Percentiles rank a stretch among this genome's conserved stretches.
Conservation (phyloP, 1,140 invertebrate genomes). For the Nephila pilipes region DNA sequence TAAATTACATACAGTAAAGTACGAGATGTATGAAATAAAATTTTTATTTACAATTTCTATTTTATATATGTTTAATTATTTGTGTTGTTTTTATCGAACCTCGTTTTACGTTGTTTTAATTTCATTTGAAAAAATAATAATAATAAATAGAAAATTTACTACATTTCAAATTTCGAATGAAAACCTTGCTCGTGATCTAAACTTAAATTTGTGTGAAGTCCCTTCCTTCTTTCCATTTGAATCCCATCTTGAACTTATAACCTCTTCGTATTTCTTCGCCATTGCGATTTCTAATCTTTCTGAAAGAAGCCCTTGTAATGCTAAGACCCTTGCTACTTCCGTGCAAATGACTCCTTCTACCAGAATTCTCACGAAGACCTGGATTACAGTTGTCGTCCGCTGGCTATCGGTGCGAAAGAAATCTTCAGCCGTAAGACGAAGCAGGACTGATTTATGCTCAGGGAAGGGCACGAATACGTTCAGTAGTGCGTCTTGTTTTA, state of each 20-base stretch:
- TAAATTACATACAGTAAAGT: no score
- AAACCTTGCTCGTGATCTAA: not conserved
- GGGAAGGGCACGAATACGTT: not conserved
- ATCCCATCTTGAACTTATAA: not conserved
- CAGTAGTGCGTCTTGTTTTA: not conserved
- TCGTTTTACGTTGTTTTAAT: not conserved
- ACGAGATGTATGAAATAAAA: no score
- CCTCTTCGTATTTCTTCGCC: not conserved
- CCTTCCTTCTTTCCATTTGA: not conserved
- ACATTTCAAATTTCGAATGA: no score
- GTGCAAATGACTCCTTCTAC: not conserved
- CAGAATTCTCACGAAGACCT: not conserved
- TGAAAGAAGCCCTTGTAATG: conserved; percentile 31
- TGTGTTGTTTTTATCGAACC: not conserved
- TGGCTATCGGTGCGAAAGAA: not conserved
- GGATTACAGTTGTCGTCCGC: not conserved
- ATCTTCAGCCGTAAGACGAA: not conserved
- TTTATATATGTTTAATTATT: not conserved
- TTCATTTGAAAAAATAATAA: no score
- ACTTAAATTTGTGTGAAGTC: not conserved
- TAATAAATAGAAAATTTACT: no score
- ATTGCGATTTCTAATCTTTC: not conserved
- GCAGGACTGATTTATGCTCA: not conserved
- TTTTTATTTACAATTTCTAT: not conserved
- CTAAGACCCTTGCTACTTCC: not conserved